Evolutionary conservation across 2,797 vertebrate genomes (phyloP), one percentile per base, ranked within the genome.

Genomic region (Poecilia picta): DNA sequence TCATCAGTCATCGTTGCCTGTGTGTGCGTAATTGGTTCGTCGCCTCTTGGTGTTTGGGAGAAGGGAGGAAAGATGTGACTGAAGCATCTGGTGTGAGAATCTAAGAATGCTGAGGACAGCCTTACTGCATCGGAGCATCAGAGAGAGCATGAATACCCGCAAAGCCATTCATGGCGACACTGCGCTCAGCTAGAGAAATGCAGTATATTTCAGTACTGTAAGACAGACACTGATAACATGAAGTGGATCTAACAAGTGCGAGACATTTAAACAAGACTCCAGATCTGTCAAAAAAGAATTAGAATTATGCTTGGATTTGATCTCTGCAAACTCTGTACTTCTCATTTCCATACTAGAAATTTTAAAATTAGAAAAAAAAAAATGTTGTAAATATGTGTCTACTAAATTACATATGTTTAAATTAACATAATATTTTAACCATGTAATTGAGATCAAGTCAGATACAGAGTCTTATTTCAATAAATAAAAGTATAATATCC

Each of bases 21-120:
- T 55, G 25, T 36, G 77, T 74, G 80, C 1, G 18, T 49, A 85
- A 83, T 78, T 76, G 46, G 71, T 83, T 72, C 57, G 72, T 74
- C 36, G 75, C 47, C 47, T 79, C 68, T 64, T 47, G 73, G 72
- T 45, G 74, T 70, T 83, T 77, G 75, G 47, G 51, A 82, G 79
- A 62, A 81, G 53, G 64, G 84, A 78, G 59, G 76, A 59, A 68
- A 72, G 73, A 81, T 74, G 81, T 73, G 80, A 78, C 76, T 59
- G 85, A 85, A 81, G 84, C 89, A 89, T 93, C 88, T 92, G 89
- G 83, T 86, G 91, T 89, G 89, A 88, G 81, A 92, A 91, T 82
- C 12, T 15, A 28, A 87, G 81, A 74, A 82, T 25, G 36, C 83
- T 59, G 80, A 84, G 80, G 73, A 84, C 43, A 74, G 73, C 72